Evolutionary conservation across 2,797 vertebrate genomes (phyloP).

Genomic region (Cichlasoma orientale): DNA sequence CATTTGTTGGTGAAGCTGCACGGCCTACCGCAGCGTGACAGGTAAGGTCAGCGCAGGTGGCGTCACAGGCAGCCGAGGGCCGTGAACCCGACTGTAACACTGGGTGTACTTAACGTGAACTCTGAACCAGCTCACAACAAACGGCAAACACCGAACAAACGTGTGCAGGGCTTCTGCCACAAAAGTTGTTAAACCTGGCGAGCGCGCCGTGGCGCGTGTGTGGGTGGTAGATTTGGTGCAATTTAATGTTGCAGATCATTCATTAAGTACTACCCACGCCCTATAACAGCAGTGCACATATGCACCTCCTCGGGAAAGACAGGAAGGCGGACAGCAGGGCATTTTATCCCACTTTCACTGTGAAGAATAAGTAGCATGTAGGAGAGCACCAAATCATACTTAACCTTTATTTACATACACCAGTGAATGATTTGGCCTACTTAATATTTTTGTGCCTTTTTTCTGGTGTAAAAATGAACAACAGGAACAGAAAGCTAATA

Average conservation of each 20-base stretch:
- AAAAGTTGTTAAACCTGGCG: neutral
- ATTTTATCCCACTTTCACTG: too few species aligned
- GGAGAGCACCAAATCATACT: neutral
- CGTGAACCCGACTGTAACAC: slow-evolving; percentile 5
- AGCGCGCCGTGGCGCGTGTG: neutral
- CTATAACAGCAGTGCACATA: neutral
- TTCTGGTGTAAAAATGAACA: too few species aligned
- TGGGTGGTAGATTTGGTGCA: too few species aligned
- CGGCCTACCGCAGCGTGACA: neutral
- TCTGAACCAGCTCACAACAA: neutral
- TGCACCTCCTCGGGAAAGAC: neutral
- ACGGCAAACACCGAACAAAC: neutral
- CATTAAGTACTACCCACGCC: too few species aligned
- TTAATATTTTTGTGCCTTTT: too few species aligned
- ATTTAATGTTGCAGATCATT: too few species aligned
- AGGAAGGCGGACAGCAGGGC: neutral
- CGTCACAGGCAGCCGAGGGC: slow-evolving; percentile 5
- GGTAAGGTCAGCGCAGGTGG: slow-evolving; percentile 36
- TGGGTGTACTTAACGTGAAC: neutral
- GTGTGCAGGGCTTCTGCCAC: neutral
- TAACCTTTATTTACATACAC: neutral
- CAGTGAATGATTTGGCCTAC: neutral
- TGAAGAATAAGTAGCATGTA: neutral
- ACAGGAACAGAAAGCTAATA: too few species aligned
- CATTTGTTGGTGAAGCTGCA: slow-evolving; percentile 17